Percentiles rank a stretch among this genome's conserved stretches.
These are phyloP conservation scores for Argyresthia goedartella DNA, from an alignment of 2,888 invertebrate species.

Conservation along the genomic window DNA sequence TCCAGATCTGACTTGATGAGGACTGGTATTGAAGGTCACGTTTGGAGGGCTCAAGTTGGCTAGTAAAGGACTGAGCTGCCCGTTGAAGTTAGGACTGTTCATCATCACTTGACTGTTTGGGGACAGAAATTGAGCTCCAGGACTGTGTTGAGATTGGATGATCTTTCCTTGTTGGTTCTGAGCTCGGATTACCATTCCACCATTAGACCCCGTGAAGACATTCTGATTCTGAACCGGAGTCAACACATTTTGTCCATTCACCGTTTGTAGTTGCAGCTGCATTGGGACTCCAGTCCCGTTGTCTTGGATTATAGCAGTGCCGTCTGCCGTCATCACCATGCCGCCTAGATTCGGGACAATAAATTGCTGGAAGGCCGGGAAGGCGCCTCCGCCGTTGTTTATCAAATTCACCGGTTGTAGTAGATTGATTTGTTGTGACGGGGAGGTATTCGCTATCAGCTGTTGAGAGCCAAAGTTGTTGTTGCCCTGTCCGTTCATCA, in stretches of 20 bases:
- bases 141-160: slow-evolving; percentile 76
- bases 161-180: slow-evolving; percentile 81
- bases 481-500: slow-evolving; percentile 80
- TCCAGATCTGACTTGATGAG: slow-evolving; percentile 56
- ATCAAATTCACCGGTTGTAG: slow-evolving; percentile 86
- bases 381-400: slow-evolving; percentile 76
- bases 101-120: slow-evolving; percentile 83
- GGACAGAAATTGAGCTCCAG: slow-evolving; percentile 79
- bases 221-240: slow-evolving; percentile 78
- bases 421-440: slow-evolving; percentile 77
- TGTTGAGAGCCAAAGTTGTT: slow-evolving; percentile 76
- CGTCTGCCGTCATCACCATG: slow-evolving; percentile 87
- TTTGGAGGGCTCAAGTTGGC: slow-evolving; percentile 80
- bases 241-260: slow-evolving; percentile 81
- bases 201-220: slow-evolving; percentile 75
- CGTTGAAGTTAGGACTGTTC: slow-evolving; percentile 79
- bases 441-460: slow-evolving; percentile 73
- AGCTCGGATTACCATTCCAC: slow-evolving; percentile 85
- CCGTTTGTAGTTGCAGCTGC: slow-evolving; percentile 84
- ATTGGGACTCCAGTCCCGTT: slow-evolving; percentile 76
- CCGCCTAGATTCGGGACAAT: slow-evolving; percentile 85
- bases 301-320: slow-evolving; percentile 82
- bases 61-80: slow-evolving; percentile 84
- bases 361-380: slow-evolving; percentile 85
- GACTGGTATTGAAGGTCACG: slow-evolving; percentile 73